Conservation (phyloP, 2,888 invertebrate species). For the Embidobia sp. region DNA sequence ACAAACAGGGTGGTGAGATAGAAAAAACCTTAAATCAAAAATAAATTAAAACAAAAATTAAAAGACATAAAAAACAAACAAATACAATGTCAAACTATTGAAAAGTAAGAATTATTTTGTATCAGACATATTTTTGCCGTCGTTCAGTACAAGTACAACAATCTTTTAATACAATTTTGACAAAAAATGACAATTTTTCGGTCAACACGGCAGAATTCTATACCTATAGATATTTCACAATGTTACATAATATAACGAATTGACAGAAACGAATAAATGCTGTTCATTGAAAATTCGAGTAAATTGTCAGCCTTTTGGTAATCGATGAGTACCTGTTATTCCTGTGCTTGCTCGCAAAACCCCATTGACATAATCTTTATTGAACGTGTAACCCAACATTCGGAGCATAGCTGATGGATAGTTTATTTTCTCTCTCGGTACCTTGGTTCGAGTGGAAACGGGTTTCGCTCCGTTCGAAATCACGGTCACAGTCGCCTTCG, state of each 20-base stretch:
- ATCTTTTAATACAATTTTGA: too few relatives aligned
- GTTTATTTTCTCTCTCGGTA: constrained; percentile 82
- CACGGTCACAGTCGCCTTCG: constrained; percentile 86
- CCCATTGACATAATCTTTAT: constrained; percentile 84
- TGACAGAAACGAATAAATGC: background rate
- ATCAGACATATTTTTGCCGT: too few relatives aligned
- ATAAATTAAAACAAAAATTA: too few relatives aligned
- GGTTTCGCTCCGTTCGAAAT: constrained; percentile 87
- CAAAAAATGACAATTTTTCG: background rate
- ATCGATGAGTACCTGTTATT: constrained; percentile 81
- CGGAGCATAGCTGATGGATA: constrained; percentile 81
- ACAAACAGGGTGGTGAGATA: too few relatives aligned
- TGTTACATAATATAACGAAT: constrained; percentile 39
- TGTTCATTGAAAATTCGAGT: too few relatives aligned
- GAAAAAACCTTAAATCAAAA: too few relatives aligned
- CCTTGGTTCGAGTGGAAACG: constrained; percentile 82
- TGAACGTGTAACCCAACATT: constrained; percentile 83
- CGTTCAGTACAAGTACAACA: too few relatives aligned
- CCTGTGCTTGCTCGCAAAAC: constrained; percentile 84
- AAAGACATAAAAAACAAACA: too few relatives aligned
- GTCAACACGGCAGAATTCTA: constrained; percentile 25
- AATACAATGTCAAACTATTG: too few relatives aligned
- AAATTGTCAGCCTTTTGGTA: too few relatives aligned
- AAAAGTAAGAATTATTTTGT: too few relatives aligned
- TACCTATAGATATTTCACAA: background rate